phyloP scores from a whole-genome alignment of 2,113 vertebrate species.

The Mesocricetus auratus region DNA sequence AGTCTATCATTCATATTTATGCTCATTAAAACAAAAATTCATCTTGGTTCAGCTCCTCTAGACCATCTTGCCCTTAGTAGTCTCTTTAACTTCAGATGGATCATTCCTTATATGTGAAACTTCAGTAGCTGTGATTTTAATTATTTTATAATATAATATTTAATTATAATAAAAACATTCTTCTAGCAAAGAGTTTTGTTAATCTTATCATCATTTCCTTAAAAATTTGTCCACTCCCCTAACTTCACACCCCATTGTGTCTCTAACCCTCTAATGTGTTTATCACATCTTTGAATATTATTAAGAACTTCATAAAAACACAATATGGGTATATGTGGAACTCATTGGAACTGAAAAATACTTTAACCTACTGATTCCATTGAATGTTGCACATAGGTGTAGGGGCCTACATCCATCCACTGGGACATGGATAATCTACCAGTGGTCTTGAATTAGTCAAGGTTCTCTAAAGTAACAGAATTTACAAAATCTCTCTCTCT shows the following conservation, averaged over 20 bases:
- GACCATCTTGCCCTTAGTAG: background rate
- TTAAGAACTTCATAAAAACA: constrained; percentile 1
- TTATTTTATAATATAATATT: background rate
- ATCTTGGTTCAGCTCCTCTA: background rate
- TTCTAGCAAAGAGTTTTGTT: background rate
- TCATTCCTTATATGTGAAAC: background rate
- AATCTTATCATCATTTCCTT: background rate
- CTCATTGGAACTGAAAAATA: background rate
- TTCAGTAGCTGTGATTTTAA: background rate
- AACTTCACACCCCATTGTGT: background rate
- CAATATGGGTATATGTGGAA: constrained; percentile 1
- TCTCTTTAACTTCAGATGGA: background rate
- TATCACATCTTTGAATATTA: background rate
- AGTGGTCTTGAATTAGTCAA: background rate
- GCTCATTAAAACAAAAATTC: background rate
- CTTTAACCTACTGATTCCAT: background rate
- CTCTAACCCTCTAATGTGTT: background rate
- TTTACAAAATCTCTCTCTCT: background rate
- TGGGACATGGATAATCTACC: background rate
- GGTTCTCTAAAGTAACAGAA: background rate
- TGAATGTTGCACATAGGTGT: background rate
- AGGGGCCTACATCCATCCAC: too few relatives aligned
- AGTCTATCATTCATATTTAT: background rate
- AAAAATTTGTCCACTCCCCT: background rate
- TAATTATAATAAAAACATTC: constrained; percentile 10